phyloP scores from a whole-genome alignment of 2,888 invertebrate genomes.

The Heteromyza rotundicornis region DNA sequence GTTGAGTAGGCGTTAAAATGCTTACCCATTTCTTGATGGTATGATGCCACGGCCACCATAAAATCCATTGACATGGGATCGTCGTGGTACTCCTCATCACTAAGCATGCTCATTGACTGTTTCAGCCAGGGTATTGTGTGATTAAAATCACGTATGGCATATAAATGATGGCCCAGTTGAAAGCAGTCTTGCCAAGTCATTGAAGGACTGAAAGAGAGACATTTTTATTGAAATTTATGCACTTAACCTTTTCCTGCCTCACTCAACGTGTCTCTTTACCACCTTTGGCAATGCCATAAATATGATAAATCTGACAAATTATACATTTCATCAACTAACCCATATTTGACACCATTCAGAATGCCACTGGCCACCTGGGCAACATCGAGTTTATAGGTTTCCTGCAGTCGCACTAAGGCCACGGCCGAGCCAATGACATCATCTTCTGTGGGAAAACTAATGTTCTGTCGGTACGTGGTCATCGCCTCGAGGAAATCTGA shows the following conservation, averaged over 20 bases:
- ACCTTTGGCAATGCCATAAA: no score
- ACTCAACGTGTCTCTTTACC: no score
- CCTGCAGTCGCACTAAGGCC: conserved; percentile 91
- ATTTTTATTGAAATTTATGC: background rate
- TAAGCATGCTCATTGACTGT: conserved; percentile 79
- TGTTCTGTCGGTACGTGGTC: conserved; percentile 71
- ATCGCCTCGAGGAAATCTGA: conserved; percentile 77
- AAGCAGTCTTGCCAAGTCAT: conserved; percentile 91
- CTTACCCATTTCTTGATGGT: conserved; percentile 49
- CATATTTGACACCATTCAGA: conserved; percentile 84
- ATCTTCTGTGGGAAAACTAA: conserved; percentile 88
- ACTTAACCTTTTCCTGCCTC: no score
- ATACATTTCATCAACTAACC: conserved; percentile 59
- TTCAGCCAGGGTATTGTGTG: conserved; percentile 95
- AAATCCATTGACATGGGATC: conserved; percentile 45
- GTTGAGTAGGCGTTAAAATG: background rate
- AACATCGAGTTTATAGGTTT: conserved; percentile 90
- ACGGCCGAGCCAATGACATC: conserved; percentile 93
- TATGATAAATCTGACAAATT: no score
- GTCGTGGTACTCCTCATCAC: conserved; percentile 63
- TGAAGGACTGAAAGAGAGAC: conserved; percentile 64
- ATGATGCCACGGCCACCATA: conserved; percentile 49
- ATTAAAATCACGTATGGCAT: conserved; percentile 87
- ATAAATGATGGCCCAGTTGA: conserved; percentile 90
- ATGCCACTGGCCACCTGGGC: conserved; percentile 84